Conservation (phyloP, 2,888 invertebrate species). For the Neoscelio sp. region DNA sequence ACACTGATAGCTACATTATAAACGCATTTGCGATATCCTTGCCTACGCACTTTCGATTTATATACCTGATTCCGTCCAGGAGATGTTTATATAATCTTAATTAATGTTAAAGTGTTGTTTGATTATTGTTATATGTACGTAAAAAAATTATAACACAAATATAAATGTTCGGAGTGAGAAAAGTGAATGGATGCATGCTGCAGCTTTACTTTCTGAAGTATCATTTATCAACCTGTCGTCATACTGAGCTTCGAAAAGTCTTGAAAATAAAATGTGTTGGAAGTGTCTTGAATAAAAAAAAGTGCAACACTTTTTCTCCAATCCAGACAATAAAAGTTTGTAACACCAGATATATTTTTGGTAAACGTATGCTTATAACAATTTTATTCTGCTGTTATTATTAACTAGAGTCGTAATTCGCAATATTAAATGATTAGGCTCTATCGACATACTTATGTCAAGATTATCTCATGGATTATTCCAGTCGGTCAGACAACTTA, state of each 20-base stretch:
- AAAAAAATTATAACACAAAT: constrained; percentile 12
- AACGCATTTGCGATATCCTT: constrained; percentile 23
- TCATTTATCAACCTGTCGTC: constrained; percentile 51
- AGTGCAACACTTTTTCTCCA: too few species aligned
- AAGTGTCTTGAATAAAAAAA: too few species aligned
- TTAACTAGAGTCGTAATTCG: too few species aligned
- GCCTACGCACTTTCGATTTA: constrained; percentile 15
- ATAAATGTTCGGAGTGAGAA: constrained; percentile 18
- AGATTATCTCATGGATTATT: too few species aligned
- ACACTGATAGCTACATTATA: constrained; percentile 42
- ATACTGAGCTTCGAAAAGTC: constrained; percentile 6
- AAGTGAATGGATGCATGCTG: constrained; percentile 21
- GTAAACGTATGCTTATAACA: too few species aligned
- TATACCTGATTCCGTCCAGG: constrained; percentile 15
- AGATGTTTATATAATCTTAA: constrained; percentile 20
- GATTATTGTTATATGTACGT: not conserved
- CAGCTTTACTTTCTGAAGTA: constrained; percentile 22
- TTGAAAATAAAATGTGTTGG: constrained; percentile 34
- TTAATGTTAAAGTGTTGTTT: constrained; percentile 11
- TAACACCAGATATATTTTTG: too few species aligned
- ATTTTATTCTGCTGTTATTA: too few species aligned
- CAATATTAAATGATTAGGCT: too few species aligned
- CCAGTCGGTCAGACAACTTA: too few species aligned
- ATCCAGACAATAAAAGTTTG: too few species aligned
- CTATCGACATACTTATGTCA: too few species aligned